Evolutionary conservation across 2,797 vertebrate genomes (phyloP).

Genomic region (Hafferia zeledoni): DNA sequence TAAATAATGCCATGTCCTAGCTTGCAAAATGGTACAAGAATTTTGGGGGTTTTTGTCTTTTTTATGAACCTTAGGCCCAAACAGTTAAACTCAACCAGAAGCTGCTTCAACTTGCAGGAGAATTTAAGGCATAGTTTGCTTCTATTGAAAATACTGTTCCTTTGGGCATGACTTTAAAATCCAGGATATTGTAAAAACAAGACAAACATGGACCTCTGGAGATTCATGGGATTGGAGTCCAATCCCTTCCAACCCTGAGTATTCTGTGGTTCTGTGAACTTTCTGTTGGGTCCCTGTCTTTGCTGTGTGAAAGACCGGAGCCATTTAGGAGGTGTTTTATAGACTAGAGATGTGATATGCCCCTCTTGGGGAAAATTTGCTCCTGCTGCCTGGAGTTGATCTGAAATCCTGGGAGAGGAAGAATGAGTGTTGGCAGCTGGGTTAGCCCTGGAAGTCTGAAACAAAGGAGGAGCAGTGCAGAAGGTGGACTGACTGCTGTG

Average conservation of each 20-base stretch:
- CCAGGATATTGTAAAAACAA: neutral
- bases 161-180: neutral
- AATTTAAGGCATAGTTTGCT: neutral
- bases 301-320: neutral
- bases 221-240: no score
- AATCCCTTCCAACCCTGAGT: neutral
- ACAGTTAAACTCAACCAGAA: neutral
- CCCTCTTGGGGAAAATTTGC: neutral
- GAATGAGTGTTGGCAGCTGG: neutral
- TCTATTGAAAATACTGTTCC: accelerated
- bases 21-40: neutral
- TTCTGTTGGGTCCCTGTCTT: neutral
- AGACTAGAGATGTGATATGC: accelerated
- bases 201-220: neutral
- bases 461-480: neutral
- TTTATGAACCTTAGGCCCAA: no score
- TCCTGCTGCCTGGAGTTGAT: neutral
- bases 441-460: neutral
- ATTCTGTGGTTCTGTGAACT: neutral
- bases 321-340: neutral
- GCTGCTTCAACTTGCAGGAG: neutral
- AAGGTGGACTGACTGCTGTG: neutral
- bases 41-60: neutral
- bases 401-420: neutral
- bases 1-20: neutral